A percentile compares a stretch with the other conserved stretches of the same genome.
phyloP scores from a whole-genome alignment of 2,113 vertebrate genomes.

The Cryptomyrus ogoouensis region DNA sequence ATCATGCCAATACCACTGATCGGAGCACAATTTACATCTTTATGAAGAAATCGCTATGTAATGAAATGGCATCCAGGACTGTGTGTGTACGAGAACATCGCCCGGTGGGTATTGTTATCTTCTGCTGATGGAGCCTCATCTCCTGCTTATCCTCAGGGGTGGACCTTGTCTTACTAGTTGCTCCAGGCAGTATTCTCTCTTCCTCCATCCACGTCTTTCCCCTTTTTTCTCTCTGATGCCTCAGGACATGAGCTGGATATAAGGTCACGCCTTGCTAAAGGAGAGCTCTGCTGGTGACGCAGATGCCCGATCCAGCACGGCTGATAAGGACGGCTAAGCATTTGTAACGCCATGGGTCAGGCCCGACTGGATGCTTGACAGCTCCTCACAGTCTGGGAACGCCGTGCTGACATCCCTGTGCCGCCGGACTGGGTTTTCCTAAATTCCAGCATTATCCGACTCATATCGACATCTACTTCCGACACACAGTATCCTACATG shows the following conservation, averaged over 20 bases:
- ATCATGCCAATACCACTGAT: slow-evolving; percentile 8
- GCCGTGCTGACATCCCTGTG: neutral
- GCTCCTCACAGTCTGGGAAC: neutral
- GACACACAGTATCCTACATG: neutral
- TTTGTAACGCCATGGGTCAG: neutral
- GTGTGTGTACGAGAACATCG: slow-evolving; percentile 8
- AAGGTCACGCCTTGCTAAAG: neutral
- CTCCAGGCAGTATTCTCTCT: neutral
- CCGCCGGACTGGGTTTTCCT: neutral
- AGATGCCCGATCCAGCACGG: no score
- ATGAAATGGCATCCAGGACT: neutral
- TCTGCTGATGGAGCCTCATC: neutral
- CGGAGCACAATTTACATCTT: neutral
- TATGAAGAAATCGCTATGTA: slow-evolving; percentile 13
- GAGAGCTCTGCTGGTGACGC: neutral
- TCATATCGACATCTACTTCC: neutral
- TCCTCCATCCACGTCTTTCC: neutral
- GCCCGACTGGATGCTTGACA: neutral
- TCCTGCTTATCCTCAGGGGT: neutral
- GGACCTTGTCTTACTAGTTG: neutral
- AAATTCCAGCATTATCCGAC: neutral
- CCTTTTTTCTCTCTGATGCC: slow-evolving; percentile 5
- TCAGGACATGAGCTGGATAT: neutral
- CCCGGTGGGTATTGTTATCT: slow-evolving; percentile 16
- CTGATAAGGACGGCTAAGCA: neutral